These are phyloP conservation scores for Oophaga pumilio DNA, from an alignment of 2,113 vertebrate species.

Conservation along the genomic window DNA sequence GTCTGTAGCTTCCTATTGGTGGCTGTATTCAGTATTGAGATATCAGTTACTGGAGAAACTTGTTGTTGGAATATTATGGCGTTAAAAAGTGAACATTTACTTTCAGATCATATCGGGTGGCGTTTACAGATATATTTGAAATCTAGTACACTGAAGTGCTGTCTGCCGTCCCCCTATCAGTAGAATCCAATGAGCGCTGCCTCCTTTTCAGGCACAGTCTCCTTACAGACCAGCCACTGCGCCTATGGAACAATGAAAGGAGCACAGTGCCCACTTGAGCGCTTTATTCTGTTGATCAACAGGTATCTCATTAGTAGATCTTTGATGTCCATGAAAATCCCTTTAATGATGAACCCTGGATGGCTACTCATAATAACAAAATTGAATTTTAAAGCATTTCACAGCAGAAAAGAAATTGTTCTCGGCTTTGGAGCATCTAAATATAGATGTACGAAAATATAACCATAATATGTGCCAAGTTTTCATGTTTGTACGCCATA, in stretches of 20 bases:
- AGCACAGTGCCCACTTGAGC: too few relatives aligned
- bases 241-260: background rate
- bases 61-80: background rate
- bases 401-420: background rate
- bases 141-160: background rate
- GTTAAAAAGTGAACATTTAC: background rate
- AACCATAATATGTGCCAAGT: background rate
- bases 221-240: too few relatives aligned
- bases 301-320: too few relatives aligned
- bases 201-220: background rate
- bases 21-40: too few relatives aligned
- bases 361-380: too few relatives aligned
- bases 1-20: too few relatives aligned
- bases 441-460: background rate
- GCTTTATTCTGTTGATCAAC: too few relatives aligned
- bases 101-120: background rate
- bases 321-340: background rate
- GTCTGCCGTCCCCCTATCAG: background rate
- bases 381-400: background rate
- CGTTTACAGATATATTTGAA: background rate
- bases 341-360: background rate
- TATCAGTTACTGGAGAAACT: too few relatives aligned
- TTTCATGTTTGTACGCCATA: background rate
- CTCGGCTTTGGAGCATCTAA: background rate
- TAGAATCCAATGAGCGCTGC: background rate